Percentiles rank a stretch among this genome's conserved stretches.
Evolutionary conservation across 2,113 vertebrate species (phyloP).

Genomic region (Carettochelys insculpta): DNA sequence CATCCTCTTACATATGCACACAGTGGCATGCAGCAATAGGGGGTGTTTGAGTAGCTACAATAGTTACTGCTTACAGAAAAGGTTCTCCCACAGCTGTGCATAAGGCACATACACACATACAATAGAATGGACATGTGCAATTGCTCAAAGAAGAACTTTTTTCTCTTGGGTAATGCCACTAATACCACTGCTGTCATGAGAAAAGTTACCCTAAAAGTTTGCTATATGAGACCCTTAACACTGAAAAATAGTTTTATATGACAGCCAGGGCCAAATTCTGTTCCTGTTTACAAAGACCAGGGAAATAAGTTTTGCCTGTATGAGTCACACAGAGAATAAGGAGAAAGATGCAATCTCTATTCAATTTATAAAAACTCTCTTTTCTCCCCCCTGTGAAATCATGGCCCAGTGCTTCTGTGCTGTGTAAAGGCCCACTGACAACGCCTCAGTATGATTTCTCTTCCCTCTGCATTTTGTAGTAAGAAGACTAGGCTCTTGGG

Average conservation of each 20-base stretch:
- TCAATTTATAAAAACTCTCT: not conserved
- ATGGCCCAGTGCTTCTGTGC: accelerated
- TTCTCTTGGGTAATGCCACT: not conserved
- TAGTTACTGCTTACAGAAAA: not conserved
- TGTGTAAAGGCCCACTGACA: not conserved
- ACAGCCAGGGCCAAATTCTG: not conserved
- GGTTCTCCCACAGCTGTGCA: not conserved
- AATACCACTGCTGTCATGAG: not conserved
- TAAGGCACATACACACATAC: not conserved
- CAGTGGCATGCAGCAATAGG: not conserved
- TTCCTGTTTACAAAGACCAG: not conserved
- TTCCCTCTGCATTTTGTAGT: not conserved
- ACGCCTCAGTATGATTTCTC: not conserved
- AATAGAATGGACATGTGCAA: not conserved
- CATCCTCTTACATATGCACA: not conserved
- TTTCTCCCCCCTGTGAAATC: not conserved
- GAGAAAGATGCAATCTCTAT: not conserved
- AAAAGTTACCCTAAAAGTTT: not conserved
- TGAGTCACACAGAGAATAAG: not conserved
- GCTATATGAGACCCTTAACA: not conserved
- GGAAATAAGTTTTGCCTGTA: not conserved
- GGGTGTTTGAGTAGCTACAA: not conserved
- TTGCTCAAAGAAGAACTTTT: not conserved
- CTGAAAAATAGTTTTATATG: not conserved
- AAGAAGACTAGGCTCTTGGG: not conserved